Evolutionary conservation across 1,140 invertebrate genomes (phyloP), one percentile per base, ranked within the genome.

Genomic region (Bombus polaris): DNA sequence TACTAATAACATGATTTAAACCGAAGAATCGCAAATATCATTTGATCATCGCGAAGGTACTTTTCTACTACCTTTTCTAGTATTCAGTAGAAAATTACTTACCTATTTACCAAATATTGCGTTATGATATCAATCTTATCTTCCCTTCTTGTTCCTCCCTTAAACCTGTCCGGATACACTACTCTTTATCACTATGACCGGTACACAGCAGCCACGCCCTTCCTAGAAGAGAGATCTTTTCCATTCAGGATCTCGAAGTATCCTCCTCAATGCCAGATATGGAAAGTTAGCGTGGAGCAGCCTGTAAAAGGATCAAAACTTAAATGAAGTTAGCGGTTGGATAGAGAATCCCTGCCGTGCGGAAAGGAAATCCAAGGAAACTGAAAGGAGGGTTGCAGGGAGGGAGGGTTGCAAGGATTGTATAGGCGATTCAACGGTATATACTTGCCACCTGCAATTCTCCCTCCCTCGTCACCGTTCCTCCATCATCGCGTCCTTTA

Each of bases 261-360:
- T 85, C 72, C 66, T 62, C 88, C 88, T 88, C 83, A 91, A 92
- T 91, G 90, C 85, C 84, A 88, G 85, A 92, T 92, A 92, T 92
- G 90, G 91, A 92, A 91, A 92, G 91, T 92, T 92, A 87, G 82
- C 87, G 87, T 86, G 72, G 85, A 88, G 82, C 83, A 81, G 82
- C 77, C 86, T 74, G 82, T 91, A 91, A 92, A 92, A 92, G 91
- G 90, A 92, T 92, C 88, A 92, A 83, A 92, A 92, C 90, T 92
- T 92, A 92, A 92, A 92, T 92, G 91, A 92, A 92, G 92, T 92
- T 92, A 91, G 91, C 83, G 73, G 39, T 66, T 78, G 83, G 87
- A 90, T 89, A 87, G 89, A 89, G 83, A 89, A 89, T 88, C 86
- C 84, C 53, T 62, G 53, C 53, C 57, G 72, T 25, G 53, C 59